A percentile compares a stretch with the other conserved stretches of the same genome.
Conservation (phyloP, 2,888 invertebrate genomes). For the Parascotia fuliginaria region DNA sequence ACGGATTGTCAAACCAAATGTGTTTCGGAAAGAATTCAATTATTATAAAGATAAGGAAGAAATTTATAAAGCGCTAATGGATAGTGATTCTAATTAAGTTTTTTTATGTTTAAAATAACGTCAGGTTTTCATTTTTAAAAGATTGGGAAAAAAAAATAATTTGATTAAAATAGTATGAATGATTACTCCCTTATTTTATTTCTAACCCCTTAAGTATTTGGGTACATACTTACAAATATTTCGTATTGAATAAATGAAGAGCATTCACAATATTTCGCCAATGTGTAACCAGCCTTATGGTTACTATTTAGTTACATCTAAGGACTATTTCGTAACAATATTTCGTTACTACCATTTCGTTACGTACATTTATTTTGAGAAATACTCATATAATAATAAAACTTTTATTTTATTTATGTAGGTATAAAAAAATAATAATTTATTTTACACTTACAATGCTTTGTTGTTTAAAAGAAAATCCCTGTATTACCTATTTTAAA, state of each 20-base stretch:
- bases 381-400: too few species aligned
- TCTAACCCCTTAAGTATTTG: conserved; percentile 8
- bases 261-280: conserved; percentile 1
- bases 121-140: conserved; percentile 1
- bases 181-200: conserved; percentile 12
- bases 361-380: background rate
- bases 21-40: conserved; percentile 8
- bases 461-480: too few species aligned
- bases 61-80: conserved; percentile 13
- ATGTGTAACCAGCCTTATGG: conserved; percentile 9
- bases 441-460: too few species aligned
- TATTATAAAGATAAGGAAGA: conserved; percentile 8
- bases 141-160: conserved; percentile 7
- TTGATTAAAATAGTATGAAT: conserved; percentile 9
- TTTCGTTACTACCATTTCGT: conserved; percentile 3
- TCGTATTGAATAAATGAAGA: conserved; percentile 6
- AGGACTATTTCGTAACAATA: conserved; percentile 18
- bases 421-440: too few species aligned
- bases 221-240: conserved; percentile 10
- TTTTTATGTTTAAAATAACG: conserved; percentile 8
- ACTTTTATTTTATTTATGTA: too few species aligned
- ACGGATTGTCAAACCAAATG: conserved; percentile 12
- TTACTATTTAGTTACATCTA: conserved; percentile 16
- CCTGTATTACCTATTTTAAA: too few species aligned
- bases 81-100: conserved; percentile 8